Evolutionary conservation across 1,140 invertebrate genomes (phyloP), one percentile per base, ranked within the genome.

Genomic region (Zaprionus nigranus): DNA sequence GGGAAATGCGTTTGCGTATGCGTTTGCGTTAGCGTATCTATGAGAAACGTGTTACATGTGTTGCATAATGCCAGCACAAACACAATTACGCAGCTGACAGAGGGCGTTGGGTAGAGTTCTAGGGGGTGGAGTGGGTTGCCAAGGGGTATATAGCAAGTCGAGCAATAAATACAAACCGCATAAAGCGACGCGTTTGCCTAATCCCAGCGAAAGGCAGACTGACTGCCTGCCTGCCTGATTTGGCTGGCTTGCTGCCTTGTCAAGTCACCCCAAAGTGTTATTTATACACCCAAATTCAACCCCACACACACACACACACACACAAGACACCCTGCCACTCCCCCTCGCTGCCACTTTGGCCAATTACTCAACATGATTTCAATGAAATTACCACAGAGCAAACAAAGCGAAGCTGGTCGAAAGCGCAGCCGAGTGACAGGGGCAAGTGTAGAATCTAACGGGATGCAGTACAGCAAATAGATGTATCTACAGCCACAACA

Each of bases 321-420:
- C 22, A 43, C 13, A 2, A 51, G 46, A 11, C 11, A 51, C 46
- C 46, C 46, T 51, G 30, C 17, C 34, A 34, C 34, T 38, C 12
- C 53, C 53, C n/a, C 59, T 36, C 24, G 28, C 53, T 34, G 15
- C 49, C 28, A 43, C 34, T 68, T 49, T 28, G 67, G 74, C 87
- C 91, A 92, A 92, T 92, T 92, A 92, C 91, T 92, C 91, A 92
- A 92, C 91, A 92, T 92, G 85, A 92, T 92, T 92, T 92, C 91
- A 91, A 91, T 92, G 88, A 90, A 92, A 92, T 90, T 92, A 90
- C 71, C 71, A 66, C 72, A 63, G 53, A 79, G 65, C 66, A 81
- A 79, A 70, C 71, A 79, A 62, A 53, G 68, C 54, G 53, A 57
- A 81, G 67, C 75, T 66, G 69, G 64, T 62, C n/a, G 61, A 61